Evolutionary conservation across 30 jellyfish, hydroid and myxozoan species (phyloP).

Genomic region (Catostylus mosaicus): DNA sequence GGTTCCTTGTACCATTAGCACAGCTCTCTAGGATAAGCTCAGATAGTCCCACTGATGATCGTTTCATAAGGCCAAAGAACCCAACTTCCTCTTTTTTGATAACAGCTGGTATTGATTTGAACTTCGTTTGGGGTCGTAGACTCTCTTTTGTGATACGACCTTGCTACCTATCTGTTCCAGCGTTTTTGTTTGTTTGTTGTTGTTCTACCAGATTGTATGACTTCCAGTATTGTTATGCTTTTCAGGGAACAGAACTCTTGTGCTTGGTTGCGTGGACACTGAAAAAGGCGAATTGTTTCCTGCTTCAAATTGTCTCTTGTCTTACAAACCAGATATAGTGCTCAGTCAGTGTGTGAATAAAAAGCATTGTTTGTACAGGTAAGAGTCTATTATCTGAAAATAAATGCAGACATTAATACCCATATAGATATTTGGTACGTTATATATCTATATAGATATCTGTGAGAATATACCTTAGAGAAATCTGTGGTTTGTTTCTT

Average conservation of each 20-base stretch:
- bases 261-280: conserved; percentile 10
- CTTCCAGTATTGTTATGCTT: neutral
- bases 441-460: too few species aligned
- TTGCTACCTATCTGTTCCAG: too few species aligned
- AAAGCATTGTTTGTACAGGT: neutral
- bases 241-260: neutral
- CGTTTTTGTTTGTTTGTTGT: too few species aligned
- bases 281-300: conserved; percentile 8
- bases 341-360: neutral
- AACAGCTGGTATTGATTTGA: neutral
- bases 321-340: neutral
- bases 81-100: neutral
- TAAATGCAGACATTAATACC: too few species aligned
- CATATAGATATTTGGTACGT: too few species aligned
- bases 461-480: too few species aligned
- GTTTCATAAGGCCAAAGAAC: neutral
- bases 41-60: conserved; percentile 12
- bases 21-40: too few species aligned
- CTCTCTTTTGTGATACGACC: conserved; percentile 4
- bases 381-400: neutral
- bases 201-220: too few species aligned
- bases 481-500: too few species aligned
- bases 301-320: neutral
- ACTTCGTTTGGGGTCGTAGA: conserved; percentile 21
- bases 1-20: conserved; percentile 12